A percentile compares a stretch with the other conserved stretches of the same genome.
Conservation (phyloP, 2,113 vertebrate genomes). For the Sphyrna mokarran region DNA sequence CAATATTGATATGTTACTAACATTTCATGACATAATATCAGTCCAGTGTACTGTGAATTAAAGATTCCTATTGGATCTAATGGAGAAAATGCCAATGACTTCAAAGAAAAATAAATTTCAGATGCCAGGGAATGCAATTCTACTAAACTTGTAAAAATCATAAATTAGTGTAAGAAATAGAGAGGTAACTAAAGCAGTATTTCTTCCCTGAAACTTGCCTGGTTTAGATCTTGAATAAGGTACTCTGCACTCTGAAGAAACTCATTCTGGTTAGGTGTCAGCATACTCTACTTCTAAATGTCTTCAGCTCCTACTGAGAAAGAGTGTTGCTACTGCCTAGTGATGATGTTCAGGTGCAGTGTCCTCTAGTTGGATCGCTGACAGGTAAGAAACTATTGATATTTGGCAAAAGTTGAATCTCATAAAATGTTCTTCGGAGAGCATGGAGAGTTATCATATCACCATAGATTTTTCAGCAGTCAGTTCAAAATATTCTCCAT, state of each 20-base stretch:
- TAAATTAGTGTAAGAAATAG: neutral
- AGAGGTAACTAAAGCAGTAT: neutral
- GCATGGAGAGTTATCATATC: neutral
- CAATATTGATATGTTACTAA: neutral
- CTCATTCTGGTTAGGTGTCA: neutral
- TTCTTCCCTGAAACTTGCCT: neutral
- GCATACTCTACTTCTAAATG: neutral
- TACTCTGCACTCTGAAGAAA: neutral
- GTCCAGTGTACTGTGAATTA: neutral
- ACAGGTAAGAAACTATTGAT: neutral
- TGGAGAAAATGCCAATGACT: neutral
- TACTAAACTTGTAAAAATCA: neutral
- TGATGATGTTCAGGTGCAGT: neutral
- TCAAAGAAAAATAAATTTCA: neutral
- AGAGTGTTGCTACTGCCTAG: neutral
- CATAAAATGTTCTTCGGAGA: neutral
- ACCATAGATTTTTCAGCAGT: neutral
- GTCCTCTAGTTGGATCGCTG: neutral
- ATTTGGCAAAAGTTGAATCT: neutral
- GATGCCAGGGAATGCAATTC: neutral
- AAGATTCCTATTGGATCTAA: neutral
- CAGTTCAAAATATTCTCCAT: neutral
- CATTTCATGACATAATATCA: neutral
- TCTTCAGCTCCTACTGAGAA: neutral
- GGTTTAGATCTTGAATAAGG: neutral